Base-by-base conservation (phyloP, 2,888 invertebrate genomes). In the Anaspis maculata region DNA sequence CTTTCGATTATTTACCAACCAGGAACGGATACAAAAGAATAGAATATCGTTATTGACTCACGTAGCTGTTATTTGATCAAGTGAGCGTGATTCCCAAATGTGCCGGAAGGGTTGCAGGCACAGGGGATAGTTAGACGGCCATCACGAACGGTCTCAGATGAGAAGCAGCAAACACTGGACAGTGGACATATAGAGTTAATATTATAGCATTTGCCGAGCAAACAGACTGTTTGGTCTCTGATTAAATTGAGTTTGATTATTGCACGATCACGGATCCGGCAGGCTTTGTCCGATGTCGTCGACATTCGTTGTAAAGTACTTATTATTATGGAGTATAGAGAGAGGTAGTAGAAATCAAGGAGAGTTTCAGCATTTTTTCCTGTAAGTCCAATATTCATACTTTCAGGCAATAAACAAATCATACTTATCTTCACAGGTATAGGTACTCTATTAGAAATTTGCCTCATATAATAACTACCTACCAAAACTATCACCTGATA, bases 161-260 rank as follows among this genome's bases (percentile, higher is more conserved):
- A 52, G 54, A 46, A 46, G 39, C 39, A 47, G 51, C 51, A 56
- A 56, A 55, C 51, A 55, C 47, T 50, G 54, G 52, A 55, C 51
- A 55, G 46, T 50, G 54, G 52, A 56, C 57, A 52, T 52, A 51
- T 42, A 51, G 51, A 48, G 56, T 56, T 56, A 54, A 56, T 56
- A 57, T 57, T 54, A 55, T 46, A 56, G 49, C 51, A 55, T 57
- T 56, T 52, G 52, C 47, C 43, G 47, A 50, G 49, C 45, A 56
- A 56, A 57, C 52, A 54, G 32, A 38, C 42, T 51, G 48, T 56
- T 57, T 57, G 51, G 48, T 47, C 49, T 53, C 48, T 53, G 54
- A 57, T 57, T 57, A 54, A 56, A 57, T 56, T 49, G 48, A 37
- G 46, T 51, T 48, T 54, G 52, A 53, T 56, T 53, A 56, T 51